phyloP scores from a whole-genome alignment of 2,797 vertebrate species.

The Melanotaenia trifasciata region DNA sequence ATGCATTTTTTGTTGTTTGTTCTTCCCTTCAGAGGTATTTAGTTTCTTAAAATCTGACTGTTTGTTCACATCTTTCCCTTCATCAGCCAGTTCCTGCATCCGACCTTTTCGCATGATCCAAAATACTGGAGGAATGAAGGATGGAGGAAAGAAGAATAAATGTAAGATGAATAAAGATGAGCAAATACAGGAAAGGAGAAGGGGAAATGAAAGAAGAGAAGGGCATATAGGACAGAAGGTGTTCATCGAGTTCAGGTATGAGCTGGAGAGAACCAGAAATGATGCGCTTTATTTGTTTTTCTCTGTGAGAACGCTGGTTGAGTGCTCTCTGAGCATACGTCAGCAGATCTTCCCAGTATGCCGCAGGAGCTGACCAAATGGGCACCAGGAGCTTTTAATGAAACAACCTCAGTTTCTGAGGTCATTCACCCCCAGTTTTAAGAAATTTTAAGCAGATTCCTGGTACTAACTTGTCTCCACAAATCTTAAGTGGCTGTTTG shows the following conservation, averaged over 20 bases:
- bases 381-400: conserved; percentile 54
- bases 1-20: conserved; percentile 31
- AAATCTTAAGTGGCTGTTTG: too few species aligned
- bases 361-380: conserved; percentile 48
- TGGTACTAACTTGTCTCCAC: too few species aligned
- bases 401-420: too few species aligned
- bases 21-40: conserved; percentile 36
- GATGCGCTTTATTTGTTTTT: conserved; percentile 4
- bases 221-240: conserved; percentile 17
- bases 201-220: conserved; percentile 34
- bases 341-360: conserved; percentile 71
- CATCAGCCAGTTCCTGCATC: neutral
- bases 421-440: too few species aligned
- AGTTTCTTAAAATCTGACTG: conserved; percentile 43
- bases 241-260: conserved; percentile 11
- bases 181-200: neutral
- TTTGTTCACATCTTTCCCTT: neutral
- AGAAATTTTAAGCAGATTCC: too few species aligned
- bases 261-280: conserved; percentile 14
- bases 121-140: neutral
- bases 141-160: neutral
- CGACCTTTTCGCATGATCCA: conserved; percentile 11
- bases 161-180: neutral
- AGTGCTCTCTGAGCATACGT: conserved; percentile 46
- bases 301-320: conserved; percentile 29